Evolutionary conservation across 2,113 vertebrate species (phyloP).

Genomic region (Talpa occidentalis): DNA sequence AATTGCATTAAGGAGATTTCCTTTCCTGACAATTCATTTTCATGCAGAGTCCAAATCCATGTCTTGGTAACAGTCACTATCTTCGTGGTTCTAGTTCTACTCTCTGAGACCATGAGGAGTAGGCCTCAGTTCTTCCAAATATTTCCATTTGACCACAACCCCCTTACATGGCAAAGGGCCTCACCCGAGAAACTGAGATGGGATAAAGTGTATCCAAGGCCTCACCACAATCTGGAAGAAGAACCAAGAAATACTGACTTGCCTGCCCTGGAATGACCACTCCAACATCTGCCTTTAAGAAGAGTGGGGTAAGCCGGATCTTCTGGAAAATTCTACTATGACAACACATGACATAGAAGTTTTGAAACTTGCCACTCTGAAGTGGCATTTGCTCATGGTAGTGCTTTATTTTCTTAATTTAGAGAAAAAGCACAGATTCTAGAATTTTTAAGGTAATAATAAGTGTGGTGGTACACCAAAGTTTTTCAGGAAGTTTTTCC

Average conservation of each 20-base stretch:
- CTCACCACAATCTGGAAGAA: conserved; percentile 65
- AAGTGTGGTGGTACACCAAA: conserved; percentile 5
- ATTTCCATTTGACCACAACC: conserved; percentile 53
- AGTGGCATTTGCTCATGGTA: conserved; percentile 65
- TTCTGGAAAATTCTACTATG: conserved; percentile 20
- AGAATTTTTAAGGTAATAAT: conserved; percentile 47
- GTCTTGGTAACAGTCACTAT: not conserved
- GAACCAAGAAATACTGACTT: conserved; percentile 35
- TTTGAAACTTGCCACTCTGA: conserved; percentile 68
- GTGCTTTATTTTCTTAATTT: conserved; percentile 67
- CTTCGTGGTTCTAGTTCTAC: not conserved
- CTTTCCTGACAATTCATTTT: not conserved
- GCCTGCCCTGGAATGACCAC: conserved; percentile 7
- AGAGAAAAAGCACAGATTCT: conserved; percentile 63
- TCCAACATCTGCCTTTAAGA: conserved; percentile 41
- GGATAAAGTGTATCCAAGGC: not conserved
- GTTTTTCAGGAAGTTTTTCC: conserved; percentile 72
- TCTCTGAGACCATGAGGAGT: not conserved
- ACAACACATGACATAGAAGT: conserved; percentile 9
- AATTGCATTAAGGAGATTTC: not conserved
- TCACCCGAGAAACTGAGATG: conserved; percentile 69
- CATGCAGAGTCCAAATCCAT: not conserved
- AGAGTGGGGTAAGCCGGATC: conserved; percentile 13
- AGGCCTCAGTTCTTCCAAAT: not conserved
- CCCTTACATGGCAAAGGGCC: conserved; percentile 30